phyloP scores from a whole-genome alignment of 1,140 invertebrate genomes.

The Pachypeltis micranthus region DNA sequence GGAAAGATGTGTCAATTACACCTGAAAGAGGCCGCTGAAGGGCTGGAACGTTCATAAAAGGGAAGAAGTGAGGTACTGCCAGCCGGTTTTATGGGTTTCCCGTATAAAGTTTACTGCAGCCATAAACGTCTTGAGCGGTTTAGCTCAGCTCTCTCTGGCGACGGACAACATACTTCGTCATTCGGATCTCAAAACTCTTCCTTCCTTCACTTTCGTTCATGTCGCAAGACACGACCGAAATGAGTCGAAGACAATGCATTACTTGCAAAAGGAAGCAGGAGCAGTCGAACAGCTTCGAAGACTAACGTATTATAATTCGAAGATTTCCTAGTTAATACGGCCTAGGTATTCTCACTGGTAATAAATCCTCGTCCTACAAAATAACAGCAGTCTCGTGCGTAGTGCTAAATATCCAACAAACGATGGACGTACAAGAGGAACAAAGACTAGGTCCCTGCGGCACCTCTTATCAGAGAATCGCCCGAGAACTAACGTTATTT shows the following conservation, averaged over 20 bases:
- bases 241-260: not conserved
- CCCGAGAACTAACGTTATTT: too few relatives aligned
- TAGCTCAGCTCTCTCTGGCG: not conserved
- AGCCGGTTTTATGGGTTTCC: not conserved
- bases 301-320: too few relatives aligned
- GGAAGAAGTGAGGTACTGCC: not conserved
- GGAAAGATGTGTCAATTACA: constrained; percentile 18
- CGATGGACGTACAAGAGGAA: too few relatives aligned
- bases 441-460: too few relatives aligned
- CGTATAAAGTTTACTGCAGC: constrained; percentile 12
- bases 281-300: too few relatives aligned
- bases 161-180: not conserved
- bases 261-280: not conserved
- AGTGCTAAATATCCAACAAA: too few relatives aligned
- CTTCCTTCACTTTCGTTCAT: not conserved
- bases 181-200: not conserved
- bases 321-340: too few relatives aligned
- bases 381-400: too few relatives aligned
- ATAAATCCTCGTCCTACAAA: too few relatives aligned
- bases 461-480: too few relatives aligned
- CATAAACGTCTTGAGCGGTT: not conserved
- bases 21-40: constrained; percentile 4
- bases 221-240: not conserved
- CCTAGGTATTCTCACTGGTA: too few relatives aligned
- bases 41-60: not conserved